Evolutionary conservation across 2,888 invertebrate species (phyloP), one percentile per base, ranked within the genome.

Genomic region (Plagodis dolabraria): DNA sequence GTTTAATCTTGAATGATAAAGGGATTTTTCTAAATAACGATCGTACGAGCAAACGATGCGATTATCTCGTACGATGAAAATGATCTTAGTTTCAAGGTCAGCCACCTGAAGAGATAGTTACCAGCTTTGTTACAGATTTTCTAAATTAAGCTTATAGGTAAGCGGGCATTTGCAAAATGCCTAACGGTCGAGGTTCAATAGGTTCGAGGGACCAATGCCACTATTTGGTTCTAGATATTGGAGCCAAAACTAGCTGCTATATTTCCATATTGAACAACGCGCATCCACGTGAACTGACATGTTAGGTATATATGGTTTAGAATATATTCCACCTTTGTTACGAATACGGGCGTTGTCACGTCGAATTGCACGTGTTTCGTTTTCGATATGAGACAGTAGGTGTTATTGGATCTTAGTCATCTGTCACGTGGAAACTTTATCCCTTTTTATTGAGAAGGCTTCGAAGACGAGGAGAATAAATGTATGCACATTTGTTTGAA

Each of bases 281-380:
- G 10, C 10, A 8, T 7, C 10, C 40, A 10, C 8, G 8, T 36
- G 8, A 36, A 7, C 2, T 36, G 5, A 36, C 36, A 40, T 10
- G 8, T 40, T 40, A 7, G 10, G 77, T 80, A 78, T 80, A 78
- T 81, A 79, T 76, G 76, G 76, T 77, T 76, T 69, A 66, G 66
- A 74, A 77, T 74, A 75, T 76, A 76, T 77, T 75, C 66, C 66
- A 68, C 66, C 64, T 63, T 65, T 51, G 54, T 42, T 36, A n/a
- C 43, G 45, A 40, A 40, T 40, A 40, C 60, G 51, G 60, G 48
- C 55, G 52, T 65, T 68, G 70, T 64, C 69, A 70, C 70, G 57
- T 60, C 52, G 57, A 48, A 63, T 64, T 65, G 68, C 47, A 45
- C 40, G 46, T 55, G 54, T 54, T 63, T 34, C 33, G 59, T 50